Evolutionary conservation across 1,140 invertebrate genomes (phyloP), one percentile per base, ranked within the genome.

Genomic region (Xylocopa sonorina): DNA sequence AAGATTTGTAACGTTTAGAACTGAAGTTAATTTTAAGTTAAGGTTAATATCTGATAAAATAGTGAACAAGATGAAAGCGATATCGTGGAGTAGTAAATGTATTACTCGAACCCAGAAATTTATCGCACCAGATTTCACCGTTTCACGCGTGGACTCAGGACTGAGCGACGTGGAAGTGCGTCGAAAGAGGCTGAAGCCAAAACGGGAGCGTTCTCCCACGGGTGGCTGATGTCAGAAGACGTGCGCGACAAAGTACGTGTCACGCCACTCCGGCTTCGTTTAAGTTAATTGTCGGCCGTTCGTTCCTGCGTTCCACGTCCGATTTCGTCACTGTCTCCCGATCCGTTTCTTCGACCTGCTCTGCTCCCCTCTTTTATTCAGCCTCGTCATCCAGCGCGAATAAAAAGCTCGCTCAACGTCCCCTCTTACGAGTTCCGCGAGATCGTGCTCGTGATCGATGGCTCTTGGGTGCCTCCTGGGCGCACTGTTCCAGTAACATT

Each of bases 241-340:
- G 87, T 88, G 88, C 88, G 88, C 89, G 90, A 91, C 91, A 91
- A 91, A 91, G 87, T 90, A 89, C 88, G 80, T 91, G 91, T 92
- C 91, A 92, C 91, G 91, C 90, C 90, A 91, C 90, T 91, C 88
- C 87, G 66, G 84, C 78, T 90, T 91, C 90, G 83, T 91, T 91
- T 89, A 87, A 88, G 83, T 89, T 92, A 91, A 92, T 92, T 90
- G 84, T 85, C 69, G 75, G 48, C n/a, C 73, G 62, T 83, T 51
- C 63, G 48, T 27, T 32, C 60, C 58, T 55, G 38, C 81, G 50
- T 60, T 72, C 83, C 73, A 82, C 87, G 67, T 80, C 78, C 86
- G 86, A 90, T 90, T 90, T 90, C 88, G 85, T 90, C 86, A 72
- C 57, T 75, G 69, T 79, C 78, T 73, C 60, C 50, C 43, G 51